These are phyloP conservation scores for Octonoba sinensis DNA, from an alignment of 2,888 invertebrate genomes.

Conservation along the genomic window DNA sequence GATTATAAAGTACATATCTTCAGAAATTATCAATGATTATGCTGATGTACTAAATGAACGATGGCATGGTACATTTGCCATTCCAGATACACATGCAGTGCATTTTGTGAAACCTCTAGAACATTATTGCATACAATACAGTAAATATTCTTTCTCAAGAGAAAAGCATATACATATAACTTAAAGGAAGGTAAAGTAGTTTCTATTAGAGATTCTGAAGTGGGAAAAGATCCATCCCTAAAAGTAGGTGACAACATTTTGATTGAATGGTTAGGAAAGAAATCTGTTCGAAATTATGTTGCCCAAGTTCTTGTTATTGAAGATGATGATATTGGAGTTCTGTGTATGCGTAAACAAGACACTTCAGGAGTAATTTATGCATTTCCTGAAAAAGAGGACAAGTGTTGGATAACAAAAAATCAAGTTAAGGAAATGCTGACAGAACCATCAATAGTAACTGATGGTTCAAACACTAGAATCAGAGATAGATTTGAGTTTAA, in stretches of 20 bases:
- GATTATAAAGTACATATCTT: neutral
- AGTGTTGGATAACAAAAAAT: no score
- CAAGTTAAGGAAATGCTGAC: no score
- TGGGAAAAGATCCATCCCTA: neutral
- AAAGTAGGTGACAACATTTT: neutral
- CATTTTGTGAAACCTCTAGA: neutral
- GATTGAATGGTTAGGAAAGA: neutral
- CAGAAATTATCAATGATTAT: neutral
- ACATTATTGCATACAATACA: neutral
- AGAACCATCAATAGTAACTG: no score
- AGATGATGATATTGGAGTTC: conserved; percentile 13
- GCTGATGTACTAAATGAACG: neutral
- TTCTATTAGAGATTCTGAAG: neutral
- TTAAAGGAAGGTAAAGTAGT: neutral
- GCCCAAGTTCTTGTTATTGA: neutral
- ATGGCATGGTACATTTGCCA: neutral
- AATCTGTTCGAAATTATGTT: neutral
- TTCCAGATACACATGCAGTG: neutral
- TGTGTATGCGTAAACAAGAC: conserved; percentile 1
- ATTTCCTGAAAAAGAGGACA: conserved; percentile 7
- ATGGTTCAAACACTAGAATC: no score
- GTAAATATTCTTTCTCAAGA: neutral
- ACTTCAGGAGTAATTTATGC: conserved; percentile 1
- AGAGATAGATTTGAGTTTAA: no score
- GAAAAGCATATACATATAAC: neutral